Base-by-base conservation (phyloP, 2,113 vertebrate genomes). In the Mastomys coucha region DNA sequence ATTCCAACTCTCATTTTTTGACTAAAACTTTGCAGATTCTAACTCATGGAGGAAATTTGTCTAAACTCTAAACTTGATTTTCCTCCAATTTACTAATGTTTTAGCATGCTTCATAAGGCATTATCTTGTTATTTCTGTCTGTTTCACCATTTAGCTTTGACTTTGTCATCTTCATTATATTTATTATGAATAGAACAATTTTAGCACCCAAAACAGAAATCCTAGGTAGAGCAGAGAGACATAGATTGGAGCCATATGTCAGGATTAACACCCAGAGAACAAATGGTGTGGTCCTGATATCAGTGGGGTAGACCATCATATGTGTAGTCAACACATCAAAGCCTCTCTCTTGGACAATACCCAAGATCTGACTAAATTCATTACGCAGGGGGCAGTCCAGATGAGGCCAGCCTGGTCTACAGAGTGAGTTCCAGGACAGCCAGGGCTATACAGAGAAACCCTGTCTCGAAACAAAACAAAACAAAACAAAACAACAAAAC, bases 11-110 rank as follows among this genome's bases (percentile, higher is more conserved):
- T 93, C 89, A 87, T 87, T 81, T 93, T 65, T 75, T 75, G 51
- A 2, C 19, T 69, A 51, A 67, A 84, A 87, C 84, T 95, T 88
- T 87, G n/a, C 28, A 96, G 65, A 73, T 77, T 3, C 11, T 77
- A 56, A 31, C 96, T 96, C 65, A 73, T 60, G 80, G 36, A 39
- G n/a, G 70, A n/a, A 88, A 85, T 88, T 93, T 93, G 22, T 88
- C 70, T 84, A 76, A 69, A 70, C 12, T 53, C 22, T 49, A 33
- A 65, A 5, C 7, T 95, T 72, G 4, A 65, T 90, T 63, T 36
- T 77, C 17, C 58, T 94, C 90, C 5, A 91, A 3, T 81, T 69
- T 92, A 33, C 85, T 42, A 65, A 2, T 19, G 10, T 84, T 82
- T 76, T 49, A 56, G 31, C 63, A 58, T 39, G n/a, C 16, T 58